A percentile compares a stretch with the other conserved stretches of the same genome.
phyloP scores from a whole-genome alignment of 2,888 invertebrate genomes.

The Flexamia atlantica region DNA sequence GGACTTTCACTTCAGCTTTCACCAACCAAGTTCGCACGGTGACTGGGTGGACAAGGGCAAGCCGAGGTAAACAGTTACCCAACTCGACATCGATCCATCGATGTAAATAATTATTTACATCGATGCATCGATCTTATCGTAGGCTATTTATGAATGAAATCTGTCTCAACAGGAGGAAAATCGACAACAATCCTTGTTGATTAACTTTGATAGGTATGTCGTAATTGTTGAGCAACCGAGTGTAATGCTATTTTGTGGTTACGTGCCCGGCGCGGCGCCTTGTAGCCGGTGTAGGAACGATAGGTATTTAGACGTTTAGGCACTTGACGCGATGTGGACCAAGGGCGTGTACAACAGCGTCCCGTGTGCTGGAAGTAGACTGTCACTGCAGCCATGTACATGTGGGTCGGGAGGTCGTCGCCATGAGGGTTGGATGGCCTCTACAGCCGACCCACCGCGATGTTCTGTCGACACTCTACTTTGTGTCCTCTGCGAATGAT shows the following conservation, averaged over 20 bases:
- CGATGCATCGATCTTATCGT: no score
- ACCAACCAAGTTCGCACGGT: not conserved
- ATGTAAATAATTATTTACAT: no score
- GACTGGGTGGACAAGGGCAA: not conserved
- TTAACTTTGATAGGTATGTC: not conserved
- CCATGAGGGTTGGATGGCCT: not conserved
- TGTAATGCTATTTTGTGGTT: not conserved
- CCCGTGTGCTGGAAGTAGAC: not conserved
- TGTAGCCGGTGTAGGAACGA: not conserved
- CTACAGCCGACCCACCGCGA: no score
- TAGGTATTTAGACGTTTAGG: not conserved
- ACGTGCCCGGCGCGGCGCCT: not conserved
- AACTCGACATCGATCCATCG: no score
- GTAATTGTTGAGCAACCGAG: not conserved
- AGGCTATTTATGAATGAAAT: no score
- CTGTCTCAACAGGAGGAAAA: no score
- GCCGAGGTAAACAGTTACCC: no score
- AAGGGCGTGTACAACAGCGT: not conserved
- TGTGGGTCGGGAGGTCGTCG: no score
- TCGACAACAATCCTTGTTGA: no score
- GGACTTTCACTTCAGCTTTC: slow-evolving; percentile 21
- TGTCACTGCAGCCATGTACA: not conserved
- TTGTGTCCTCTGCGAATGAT: no score
- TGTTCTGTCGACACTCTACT: no score
- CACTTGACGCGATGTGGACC: not conserved